These are phyloP conservation scores for Elgonia sp. DNA, from an alignment of 2,888 invertebrate species.

Conservation along the genomic window DNA sequence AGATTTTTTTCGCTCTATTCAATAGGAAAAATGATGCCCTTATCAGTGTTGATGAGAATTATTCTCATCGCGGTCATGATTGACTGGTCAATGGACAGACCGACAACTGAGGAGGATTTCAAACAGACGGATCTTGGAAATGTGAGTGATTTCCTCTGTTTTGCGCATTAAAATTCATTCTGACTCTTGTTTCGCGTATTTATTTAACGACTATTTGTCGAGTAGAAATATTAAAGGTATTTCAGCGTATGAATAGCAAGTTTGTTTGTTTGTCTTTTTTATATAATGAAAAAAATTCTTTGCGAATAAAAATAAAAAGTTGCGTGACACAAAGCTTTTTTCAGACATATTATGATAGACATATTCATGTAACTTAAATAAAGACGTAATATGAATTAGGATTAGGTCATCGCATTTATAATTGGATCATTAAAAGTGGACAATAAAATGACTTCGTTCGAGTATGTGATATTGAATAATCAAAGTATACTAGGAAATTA, in stretches of 20 bases:
- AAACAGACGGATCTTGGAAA: slow-evolving; percentile 55
- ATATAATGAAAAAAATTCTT: not conserved
- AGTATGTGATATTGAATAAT: not conserved
- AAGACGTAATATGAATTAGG: not conserved
- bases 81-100: slow-evolving; percentile 63
- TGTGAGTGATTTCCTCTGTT: slow-evolving; percentile 50
- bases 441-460: not conserved
- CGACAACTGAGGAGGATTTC: slow-evolving; percentile 54
- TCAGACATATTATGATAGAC: not conserved
- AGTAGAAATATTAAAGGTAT: not conserved
- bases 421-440: not conserved
- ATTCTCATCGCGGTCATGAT: slow-evolving; percentile 59
- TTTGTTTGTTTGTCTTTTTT: not conserved
- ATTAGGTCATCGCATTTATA: not conserved
- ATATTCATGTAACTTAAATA: not conserved
- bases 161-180: not conserved
- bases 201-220: not conserved
- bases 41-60: slow-evolving; percentile 55
- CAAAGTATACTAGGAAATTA: no score
- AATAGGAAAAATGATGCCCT: slow-evolving; percentile 59
- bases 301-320: no score
- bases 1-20: slow-evolving; percentile 35
- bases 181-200: not conserved
- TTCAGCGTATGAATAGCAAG: no score
- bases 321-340: not conserved